Evolutionary conservation across 2,797 vertebrate genomes (phyloP), one percentile per base, ranked within the genome.

Genomic region (Acrocephalus scirpaceus): DNA sequence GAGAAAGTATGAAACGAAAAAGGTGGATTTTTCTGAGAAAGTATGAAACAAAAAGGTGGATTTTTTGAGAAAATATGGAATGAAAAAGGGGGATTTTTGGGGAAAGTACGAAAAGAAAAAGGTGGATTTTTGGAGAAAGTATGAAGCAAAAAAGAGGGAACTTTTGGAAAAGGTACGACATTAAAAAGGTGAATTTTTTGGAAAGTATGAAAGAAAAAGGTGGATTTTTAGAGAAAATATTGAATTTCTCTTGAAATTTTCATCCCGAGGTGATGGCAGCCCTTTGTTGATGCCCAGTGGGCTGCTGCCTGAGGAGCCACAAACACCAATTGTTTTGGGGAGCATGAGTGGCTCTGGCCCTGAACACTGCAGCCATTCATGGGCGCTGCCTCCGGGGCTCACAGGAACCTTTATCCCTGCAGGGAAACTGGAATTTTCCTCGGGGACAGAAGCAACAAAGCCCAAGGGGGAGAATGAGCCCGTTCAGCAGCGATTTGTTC

Each of bases 331-430:
- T 96, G 96, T 97, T 79, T 12, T 22, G 92, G 79, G 40, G 66
- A 56, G 3, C 57, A 6, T 1, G 56, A 5, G 7, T 9, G 74
- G 58, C 86, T 10, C 32, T 18, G 79, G 76, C 38, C 8, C 76
- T 38, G 4, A 88, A 95, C 96, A 95, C 90, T 95, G 93, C 4
- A 10, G 66, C 92, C 75, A 96, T 96, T 97, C 66, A 97, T 4
- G 23, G 60, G 7, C 11, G 0, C 66, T 12, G 58, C 6, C 58
- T 30, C 45, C 6, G 7, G 75, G 81, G 61, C 88, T 96, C 87
- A 80, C 87, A 61, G 79, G 75, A 51, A 44, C 45, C 93, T 88
- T 85, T 42, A 71, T 62, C 83, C 64, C 77, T 6, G 80, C 74
- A 7, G 9, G 42, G 40, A 81, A 86, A 76, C 34, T 32, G 38